These are phyloP conservation scores for Brachionus angularis DNA, from an alignment of 1,140 invertebrate genomes.

Conservation along the genomic window DNA sequence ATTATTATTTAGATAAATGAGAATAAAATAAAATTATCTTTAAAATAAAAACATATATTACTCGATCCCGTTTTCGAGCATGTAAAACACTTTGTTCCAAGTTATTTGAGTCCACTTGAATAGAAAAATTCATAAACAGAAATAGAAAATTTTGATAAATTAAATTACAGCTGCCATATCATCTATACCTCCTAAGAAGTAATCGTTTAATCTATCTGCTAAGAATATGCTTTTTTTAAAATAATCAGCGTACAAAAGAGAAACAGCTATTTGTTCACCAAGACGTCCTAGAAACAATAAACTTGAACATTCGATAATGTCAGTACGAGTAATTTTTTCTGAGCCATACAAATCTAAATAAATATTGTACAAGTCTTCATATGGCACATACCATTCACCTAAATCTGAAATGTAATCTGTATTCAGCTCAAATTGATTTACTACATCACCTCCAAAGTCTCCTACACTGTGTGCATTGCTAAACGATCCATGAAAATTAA, in stretches of 20 bases:
- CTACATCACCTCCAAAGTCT: conserved; percentile 51
- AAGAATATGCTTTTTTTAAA: conserved; percentile 50
- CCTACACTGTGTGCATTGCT: conserved; percentile 48
- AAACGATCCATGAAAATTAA: conserved; percentile 52
- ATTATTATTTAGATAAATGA: neutral
- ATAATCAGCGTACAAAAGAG: conserved; percentile 47
- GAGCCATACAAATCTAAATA: conserved; percentile 50
- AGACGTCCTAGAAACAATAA: conserved; percentile 48
- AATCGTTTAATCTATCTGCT: conserved; percentile 48
- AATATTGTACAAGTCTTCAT: conserved; percentile 49
- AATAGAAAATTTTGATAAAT: neutral
- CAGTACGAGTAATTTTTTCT: conserved; percentile 45
- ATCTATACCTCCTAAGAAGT: conserved; percentile 51
- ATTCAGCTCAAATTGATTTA: conserved; percentile 48
- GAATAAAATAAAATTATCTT: neutral
- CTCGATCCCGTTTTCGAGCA: conserved; percentile 49
- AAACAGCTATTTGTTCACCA: conserved; percentile 46
- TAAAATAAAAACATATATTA: conserved; percentile 43
- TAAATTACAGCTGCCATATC: conserved; percentile 49
- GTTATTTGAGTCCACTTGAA: conserved; percentile 49
- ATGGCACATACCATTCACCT: conserved; percentile 51
- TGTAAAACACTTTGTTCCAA: conserved; percentile 48
- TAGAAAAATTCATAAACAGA: neutral
- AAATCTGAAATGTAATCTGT: conserved; percentile 45
- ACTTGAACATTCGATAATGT: conserved; percentile 48